Percentiles rank a stretch among this genome's conserved stretches.
These are phyloP conservation scores for Cephalopterus ornatus DNA, from an alignment of 2,113 vertebrate genomes.

Conservation along the genomic window DNA sequence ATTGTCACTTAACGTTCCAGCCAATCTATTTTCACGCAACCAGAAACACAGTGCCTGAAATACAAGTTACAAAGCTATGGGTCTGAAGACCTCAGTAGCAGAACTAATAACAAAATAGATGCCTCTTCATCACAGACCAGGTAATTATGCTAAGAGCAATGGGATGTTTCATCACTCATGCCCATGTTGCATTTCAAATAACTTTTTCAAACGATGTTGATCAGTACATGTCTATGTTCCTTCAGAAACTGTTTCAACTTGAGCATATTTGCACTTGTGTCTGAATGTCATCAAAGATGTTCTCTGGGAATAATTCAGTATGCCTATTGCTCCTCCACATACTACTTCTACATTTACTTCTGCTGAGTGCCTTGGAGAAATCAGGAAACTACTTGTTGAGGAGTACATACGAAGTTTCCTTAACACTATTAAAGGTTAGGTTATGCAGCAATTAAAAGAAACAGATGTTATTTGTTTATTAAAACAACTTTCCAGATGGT, in stretches of 20 bases:
- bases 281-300: background rate
- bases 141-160: background rate
- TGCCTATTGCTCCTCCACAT: background rate
- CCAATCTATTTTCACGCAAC: background rate
- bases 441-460: background rate
- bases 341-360: background rate
- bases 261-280: background rate
- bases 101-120: background rate
- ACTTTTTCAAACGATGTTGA: background rate
- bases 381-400: background rate
- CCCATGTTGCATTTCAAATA: background rate
- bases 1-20: background rate
- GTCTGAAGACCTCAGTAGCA: background rate
- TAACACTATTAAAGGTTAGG: background rate
- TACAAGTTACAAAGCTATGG: background rate
- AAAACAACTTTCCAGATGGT: constrained; percentile 24
- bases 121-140: background rate
- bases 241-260: background rate
- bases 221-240: background rate
- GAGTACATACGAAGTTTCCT: background rate
- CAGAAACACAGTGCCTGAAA: background rate
- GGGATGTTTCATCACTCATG: background rate
- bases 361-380: background rate
- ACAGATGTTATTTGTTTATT: constrained; percentile 26
- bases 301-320: background rate